Conservation (phyloP, 2,113 vertebrate genomes). For the Neopipo cinnamomea region DNA sequence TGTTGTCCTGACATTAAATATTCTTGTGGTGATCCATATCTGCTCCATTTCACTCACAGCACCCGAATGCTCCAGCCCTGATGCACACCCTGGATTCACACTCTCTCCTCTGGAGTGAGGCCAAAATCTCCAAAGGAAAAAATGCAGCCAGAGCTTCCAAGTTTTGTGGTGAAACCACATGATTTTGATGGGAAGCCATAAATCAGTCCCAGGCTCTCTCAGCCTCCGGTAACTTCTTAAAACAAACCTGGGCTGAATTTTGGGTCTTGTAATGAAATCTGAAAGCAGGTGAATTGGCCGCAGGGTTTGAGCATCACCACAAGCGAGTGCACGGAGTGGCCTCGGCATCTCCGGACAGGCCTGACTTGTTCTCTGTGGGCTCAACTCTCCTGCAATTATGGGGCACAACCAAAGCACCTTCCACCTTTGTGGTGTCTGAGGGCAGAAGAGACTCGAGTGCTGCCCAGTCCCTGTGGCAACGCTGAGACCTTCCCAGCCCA, state of each 20-base stretch:
- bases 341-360: fast-evolving
- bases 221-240: conserved; percentile 7
- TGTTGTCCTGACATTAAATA: not conserved
- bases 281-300: conserved; percentile 31
- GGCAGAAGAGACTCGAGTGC: not conserved
- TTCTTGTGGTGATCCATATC: not conserved
- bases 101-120: not conserved
- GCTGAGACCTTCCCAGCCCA: not conserved
- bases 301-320: not conserved
- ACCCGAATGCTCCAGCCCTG: not conserved
- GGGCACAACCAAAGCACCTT: not conserved
- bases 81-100: conserved; percentile 1
- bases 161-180: conserved; percentile 35
- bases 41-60: not conserved
- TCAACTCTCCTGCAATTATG: not conserved
- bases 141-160: conserved; percentile 52
- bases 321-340: fast-evolving
- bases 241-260: conserved; percentile 57
- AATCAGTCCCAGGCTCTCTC: conserved; percentile 53
- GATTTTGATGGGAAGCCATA: conserved; percentile 60
- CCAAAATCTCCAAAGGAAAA: conserved; percentile 45
- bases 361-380: not conserved
- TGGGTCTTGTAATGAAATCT: conserved; percentile 17
- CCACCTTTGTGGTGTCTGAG: not conserved
- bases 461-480: not conserved